These are phyloP conservation scores for Morone saxatilis DNA, from an alignment of 2,113 vertebrate genomes.

Conservation along the genomic window DNA sequence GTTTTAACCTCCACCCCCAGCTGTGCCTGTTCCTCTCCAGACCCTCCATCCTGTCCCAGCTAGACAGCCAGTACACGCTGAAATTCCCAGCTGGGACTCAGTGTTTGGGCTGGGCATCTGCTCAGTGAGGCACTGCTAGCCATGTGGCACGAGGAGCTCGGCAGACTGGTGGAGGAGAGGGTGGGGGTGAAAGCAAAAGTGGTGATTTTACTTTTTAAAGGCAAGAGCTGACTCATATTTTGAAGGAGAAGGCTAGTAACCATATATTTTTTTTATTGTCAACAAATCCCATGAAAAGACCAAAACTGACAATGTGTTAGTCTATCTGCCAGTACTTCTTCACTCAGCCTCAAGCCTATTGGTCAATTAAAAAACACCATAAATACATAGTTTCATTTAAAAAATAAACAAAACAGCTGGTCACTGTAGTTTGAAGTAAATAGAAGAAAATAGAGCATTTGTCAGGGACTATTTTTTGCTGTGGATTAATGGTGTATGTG, in stretches of 20 bases:
- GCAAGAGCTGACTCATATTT: neutral
- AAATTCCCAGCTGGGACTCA: constrained; percentile 62
- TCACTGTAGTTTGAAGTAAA: neutral
- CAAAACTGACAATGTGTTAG: neutral
- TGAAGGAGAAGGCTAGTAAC: neutral
- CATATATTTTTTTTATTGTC: neutral
- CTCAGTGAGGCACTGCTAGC: constrained; percentile 29
- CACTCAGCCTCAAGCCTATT: neutral
- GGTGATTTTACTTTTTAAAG: constrained; percentile 5
- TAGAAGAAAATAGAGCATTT: neutral
- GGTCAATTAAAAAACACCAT: neutral
- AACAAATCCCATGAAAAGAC: neutral
- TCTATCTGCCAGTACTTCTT: neutral
- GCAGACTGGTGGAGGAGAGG: neutral
- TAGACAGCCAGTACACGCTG: constrained; percentile 22
- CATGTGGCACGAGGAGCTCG: constrained; percentile 45
- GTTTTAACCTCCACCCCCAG: constrained; percentile 55
- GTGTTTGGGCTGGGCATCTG: constrained; percentile 56
- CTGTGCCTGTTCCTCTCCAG: constrained; percentile 18
- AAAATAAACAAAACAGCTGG: neutral
- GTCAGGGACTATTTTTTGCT: neutral
- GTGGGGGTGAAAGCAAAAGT: neutral
- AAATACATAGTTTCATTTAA: neutral
- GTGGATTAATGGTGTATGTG: neutral
- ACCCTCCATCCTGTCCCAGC: constrained; percentile 2